Conservation (phyloP, 2,888 invertebrate species). For the Glyphotaelius pellucidus region DNA sequence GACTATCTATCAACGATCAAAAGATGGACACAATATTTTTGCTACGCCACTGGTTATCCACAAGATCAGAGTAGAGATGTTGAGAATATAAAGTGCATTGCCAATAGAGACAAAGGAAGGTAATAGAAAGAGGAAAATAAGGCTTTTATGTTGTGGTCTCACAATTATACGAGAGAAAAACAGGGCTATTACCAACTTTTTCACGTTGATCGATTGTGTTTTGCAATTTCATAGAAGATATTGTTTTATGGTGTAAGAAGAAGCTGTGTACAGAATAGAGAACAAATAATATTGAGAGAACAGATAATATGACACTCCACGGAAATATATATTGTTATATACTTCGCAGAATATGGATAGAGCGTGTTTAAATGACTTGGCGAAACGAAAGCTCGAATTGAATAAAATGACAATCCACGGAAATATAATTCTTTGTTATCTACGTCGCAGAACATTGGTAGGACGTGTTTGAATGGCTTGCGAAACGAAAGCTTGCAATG, state of each 20-base stretch:
- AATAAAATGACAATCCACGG: no score
- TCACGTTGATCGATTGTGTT: constrained; percentile 9
- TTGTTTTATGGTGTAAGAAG: neutral
- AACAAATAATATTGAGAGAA: neutral
- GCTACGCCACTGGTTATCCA: neutral
- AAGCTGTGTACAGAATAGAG: neutral
- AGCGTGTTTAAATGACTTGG: no score
- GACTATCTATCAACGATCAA: no score
- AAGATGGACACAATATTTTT: no score
- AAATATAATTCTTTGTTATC: no score
- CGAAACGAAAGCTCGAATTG: no score
- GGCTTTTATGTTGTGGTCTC: constrained; percentile 24
- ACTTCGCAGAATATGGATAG: no score
- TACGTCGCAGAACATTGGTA: no score
- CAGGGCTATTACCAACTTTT: neutral
- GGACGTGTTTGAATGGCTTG: no score
- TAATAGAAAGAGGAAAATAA: neutral
- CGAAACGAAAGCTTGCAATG: no score
- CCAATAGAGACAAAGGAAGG: constrained; percentile 26
- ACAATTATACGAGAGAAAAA: neutral
- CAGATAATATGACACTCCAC: no score
- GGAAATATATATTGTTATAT: no score
- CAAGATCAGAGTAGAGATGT: neutral
- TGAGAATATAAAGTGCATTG: neutral
- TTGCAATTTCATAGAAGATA: neutral